A percentile compares a stretch with the other conserved stretches of the same genome.
Evolutionary conservation across 2,888 invertebrate species (phyloP).

Genomic region (Thecocarcelia acutangulata): DNA sequence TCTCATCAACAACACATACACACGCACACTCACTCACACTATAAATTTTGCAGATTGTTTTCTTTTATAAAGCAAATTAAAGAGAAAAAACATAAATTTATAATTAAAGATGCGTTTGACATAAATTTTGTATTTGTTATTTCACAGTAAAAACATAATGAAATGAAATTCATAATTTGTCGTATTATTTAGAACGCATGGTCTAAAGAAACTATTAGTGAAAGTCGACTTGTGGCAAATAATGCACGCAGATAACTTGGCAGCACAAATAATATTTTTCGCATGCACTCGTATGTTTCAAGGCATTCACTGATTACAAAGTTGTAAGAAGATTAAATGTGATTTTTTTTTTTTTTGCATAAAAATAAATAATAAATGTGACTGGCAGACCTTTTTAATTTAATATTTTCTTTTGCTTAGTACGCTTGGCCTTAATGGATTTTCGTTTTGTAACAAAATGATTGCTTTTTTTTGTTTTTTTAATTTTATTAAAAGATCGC

Average conservation of each 20-base stretch:
- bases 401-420: too few species aligned
- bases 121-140: constrained; percentile 23
- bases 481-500: too few species aligned
- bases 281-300: neutral
- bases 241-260: constrained; percentile 59
- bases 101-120: constrained; percentile 35
- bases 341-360: neutral
- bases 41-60: neutral
- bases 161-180: constrained; percentile 56
- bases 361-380: neutral
- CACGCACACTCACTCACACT: neutral
- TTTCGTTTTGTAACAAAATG: too few species aligned
- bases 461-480: too few species aligned
- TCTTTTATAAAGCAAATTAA: neutral
- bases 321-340: neutral
- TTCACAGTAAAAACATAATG: constrained; percentile 47
- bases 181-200: constrained; percentile 59
- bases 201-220: constrained; percentile 63
- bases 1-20: constrained; percentile 2
- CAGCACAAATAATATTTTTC: constrained; percentile 39
- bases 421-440: too few species aligned
- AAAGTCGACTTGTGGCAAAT: constrained; percentile 63
- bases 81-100: constrained; percentile 1
- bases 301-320: neutral
- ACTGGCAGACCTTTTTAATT: neutral